Evolutionary conservation across 2,797 vertebrate species (phyloP).

Genomic region (Pseudochromis fuscus): DNA sequence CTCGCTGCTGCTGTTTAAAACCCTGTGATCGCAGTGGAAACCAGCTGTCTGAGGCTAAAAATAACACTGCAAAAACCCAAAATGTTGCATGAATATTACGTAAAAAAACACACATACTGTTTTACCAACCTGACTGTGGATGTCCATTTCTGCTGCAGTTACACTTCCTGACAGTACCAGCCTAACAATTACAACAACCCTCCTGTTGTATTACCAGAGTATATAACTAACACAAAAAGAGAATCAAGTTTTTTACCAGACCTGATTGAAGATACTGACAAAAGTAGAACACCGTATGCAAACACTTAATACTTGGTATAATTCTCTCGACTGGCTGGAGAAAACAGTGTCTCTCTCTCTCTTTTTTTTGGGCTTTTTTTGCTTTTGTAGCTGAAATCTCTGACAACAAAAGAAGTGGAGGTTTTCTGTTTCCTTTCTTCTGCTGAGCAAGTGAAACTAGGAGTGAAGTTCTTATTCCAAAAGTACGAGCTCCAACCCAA

Average conservation of each 20-base stretch:
- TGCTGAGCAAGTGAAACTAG: slow-evolving; percentile 28
- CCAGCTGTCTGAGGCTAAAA: not conserved
- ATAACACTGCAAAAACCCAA: not conserved
- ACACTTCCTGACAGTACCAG: not conserved
- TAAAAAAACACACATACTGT: not conserved
- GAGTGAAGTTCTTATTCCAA: slow-evolving; percentile 19
- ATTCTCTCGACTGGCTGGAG: slow-evolving; percentile 7
- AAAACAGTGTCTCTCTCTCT: too few relatives aligned
- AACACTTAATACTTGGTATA: not conserved
- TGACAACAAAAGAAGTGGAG: too few relatives aligned
- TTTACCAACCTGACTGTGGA: not conserved
- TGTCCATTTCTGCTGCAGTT: not conserved
- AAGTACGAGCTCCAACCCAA: slow-evolving; percentile 11
- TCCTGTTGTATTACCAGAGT: too few relatives aligned
- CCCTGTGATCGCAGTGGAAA: not conserved
- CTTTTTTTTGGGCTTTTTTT: too few relatives aligned
- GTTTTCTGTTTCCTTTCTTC: slow-evolving; percentile 36
- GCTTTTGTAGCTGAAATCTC: slow-evolving; percentile 23
- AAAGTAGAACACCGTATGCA: not conserved
- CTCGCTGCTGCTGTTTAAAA: not conserved
- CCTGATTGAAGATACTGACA: not conserved
- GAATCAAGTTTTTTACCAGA: not conserved
- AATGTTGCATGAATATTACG: not conserved
- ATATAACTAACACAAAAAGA: not conserved
- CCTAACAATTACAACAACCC: not conserved